Conservation (phyloP, 1,140 invertebrate genomes). For the Tetragonula clypearis region DNA sequence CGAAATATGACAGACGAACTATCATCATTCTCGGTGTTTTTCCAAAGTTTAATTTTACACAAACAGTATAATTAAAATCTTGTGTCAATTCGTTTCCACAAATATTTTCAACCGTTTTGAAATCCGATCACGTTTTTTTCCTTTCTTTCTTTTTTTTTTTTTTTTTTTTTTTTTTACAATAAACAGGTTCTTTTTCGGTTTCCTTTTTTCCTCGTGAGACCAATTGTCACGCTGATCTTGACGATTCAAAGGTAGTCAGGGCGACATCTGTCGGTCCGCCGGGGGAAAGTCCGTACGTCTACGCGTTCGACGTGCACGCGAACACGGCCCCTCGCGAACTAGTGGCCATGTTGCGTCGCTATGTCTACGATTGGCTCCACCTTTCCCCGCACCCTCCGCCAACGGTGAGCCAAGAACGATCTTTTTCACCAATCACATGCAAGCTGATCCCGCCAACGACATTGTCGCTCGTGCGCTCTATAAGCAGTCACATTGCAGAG, state of each 20-base stretch:
- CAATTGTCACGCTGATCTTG: slow-evolving; percentile 52
- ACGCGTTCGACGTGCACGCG: slow-evolving; percentile 58
- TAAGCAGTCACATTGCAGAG: neutral
- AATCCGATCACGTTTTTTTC: slow-evolving; percentile 11
- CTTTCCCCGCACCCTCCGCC: slow-evolving; percentile 38
- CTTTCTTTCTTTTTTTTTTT: neutral
- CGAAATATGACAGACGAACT: slow-evolving; percentile 16
- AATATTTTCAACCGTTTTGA: slow-evolving; percentile 2
- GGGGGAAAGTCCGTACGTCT: slow-evolving; percentile 49
- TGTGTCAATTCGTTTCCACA: slow-evolving; percentile 20
- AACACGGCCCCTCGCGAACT: slow-evolving; percentile 68
- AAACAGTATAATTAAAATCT: neutral
- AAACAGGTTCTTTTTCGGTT: slow-evolving; percentile 16
- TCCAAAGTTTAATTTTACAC: slow-evolving; percentile 9
- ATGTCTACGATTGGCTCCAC: slow-evolving; percentile 58
- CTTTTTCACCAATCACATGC: slow-evolving; percentile 24
- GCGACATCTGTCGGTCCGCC: slow-evolving; percentile 65
- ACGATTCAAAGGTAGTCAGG: slow-evolving; percentile 57
- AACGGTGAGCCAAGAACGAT: slow-evolving; percentile 14
- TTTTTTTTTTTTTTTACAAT: slow-evolving; percentile 11
- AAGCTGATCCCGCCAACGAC: slow-evolving; percentile 42
- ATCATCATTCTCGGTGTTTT: slow-evolving; percentile 10
- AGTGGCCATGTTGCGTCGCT: slow-evolving; percentile 68
- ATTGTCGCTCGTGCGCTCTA: slow-evolving; percentile 15
- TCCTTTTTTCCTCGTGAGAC: slow-evolving; percentile 10